These are phyloP conservation scores for Zoanthus sociatus DNA, from an alignment of 92 coral and sea anemone species.

Conservation along the genomic window DNA sequence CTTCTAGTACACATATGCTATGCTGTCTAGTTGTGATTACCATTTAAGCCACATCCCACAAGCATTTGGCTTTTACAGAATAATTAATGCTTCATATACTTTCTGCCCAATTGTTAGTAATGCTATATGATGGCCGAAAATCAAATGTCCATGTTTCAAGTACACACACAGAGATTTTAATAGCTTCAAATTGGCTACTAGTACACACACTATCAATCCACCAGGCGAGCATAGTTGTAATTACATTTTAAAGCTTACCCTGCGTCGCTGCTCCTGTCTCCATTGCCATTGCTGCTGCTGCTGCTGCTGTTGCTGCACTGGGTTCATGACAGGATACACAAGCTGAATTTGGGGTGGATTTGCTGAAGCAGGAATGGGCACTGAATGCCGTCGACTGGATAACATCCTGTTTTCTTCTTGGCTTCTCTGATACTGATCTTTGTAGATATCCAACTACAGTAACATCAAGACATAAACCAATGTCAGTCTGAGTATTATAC, in stretches of 20 bases:
- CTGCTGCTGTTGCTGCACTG: slow-evolving; percentile 58
- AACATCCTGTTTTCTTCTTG: slow-evolving; percentile 56
- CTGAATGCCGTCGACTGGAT: slow-evolving; percentile 60
- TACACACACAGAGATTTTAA: too few relatives aligned
- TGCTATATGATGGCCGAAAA: too few relatives aligned
- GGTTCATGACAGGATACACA: slow-evolving; percentile 72
- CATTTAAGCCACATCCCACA: too few relatives aligned
- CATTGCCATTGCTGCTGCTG: slow-evolving; percentile 70
- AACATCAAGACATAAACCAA: not conserved
- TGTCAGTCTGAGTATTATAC: not conserved
- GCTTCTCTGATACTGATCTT: slow-evolving; percentile 63
- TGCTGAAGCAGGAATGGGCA: slow-evolving; percentile 44
- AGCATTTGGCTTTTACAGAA: too few relatives aligned
- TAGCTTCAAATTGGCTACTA: too few relatives aligned
- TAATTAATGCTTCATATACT: too few relatives aligned
- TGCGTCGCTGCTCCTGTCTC: slow-evolving; percentile 87
- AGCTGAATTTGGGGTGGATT: slow-evolving; percentile 84
- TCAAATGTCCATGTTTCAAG: too few relatives aligned
- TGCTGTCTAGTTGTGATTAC: too few relatives aligned
- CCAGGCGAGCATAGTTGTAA: not conserved
- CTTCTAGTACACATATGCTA: too few relatives aligned
- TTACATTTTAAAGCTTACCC: slow-evolving; percentile 60
- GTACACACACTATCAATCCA: too few relatives aligned
- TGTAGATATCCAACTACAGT: slow-evolving; percentile 78
- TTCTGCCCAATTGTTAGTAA: too few relatives aligned